Percentiles rank a stretch among this genome's conserved stretches.
Evolutionary conservation across 2,888 invertebrate genomes (phyloP).

Genomic region (Ennomos erosarius): DNA sequence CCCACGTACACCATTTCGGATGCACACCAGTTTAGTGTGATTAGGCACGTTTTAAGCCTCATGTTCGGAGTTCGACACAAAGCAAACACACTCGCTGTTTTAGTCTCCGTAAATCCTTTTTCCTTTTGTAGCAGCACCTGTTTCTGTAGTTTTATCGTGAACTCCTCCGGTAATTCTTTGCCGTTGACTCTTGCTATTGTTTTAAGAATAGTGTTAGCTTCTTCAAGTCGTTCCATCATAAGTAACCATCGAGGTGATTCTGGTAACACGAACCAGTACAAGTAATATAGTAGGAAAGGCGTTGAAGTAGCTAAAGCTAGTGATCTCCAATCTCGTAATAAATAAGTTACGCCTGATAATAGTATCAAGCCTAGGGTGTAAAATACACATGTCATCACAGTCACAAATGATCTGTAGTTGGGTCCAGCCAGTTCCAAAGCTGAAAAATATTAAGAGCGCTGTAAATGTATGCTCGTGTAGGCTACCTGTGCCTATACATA

Average conservation of each 20-base stretch:
- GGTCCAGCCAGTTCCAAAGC: constrained; percentile 96
- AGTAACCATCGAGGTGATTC: constrained; percentile 97
- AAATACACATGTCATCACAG: constrained; percentile 96
- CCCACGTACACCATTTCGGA: constrained; percentile 97
- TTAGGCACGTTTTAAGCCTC: constrained; percentile 93
- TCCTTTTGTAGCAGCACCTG: constrained; percentile 88
- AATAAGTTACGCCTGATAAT: constrained; percentile 93
- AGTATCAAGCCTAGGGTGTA: constrained; percentile 95
- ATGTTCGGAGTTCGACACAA: constrained; percentile 94
- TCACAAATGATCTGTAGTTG: constrained; percentile 95
- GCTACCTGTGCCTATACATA: no score
- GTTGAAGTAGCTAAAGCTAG: constrained; percentile 92
- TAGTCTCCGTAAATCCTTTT: constrained; percentile 71
- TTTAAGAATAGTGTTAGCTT: constrained; percentile 92
- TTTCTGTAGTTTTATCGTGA: constrained; percentile 89
- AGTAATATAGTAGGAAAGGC: constrained; percentile 93
- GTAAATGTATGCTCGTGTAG: neutral
- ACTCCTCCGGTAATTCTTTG: constrained; percentile 89
- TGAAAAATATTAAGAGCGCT: constrained; percentile 68
- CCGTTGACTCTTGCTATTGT: constrained; percentile 91
- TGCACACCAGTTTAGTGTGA: constrained; percentile 96
- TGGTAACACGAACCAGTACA: constrained; percentile 94
- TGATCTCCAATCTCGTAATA: constrained; percentile 93
- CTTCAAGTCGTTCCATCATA: constrained; percentile 91
- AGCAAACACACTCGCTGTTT: constrained; percentile 84